phyloP scores from a whole-genome alignment of 2,888 invertebrate genomes.

The Ariolimax columbianus region DNA sequence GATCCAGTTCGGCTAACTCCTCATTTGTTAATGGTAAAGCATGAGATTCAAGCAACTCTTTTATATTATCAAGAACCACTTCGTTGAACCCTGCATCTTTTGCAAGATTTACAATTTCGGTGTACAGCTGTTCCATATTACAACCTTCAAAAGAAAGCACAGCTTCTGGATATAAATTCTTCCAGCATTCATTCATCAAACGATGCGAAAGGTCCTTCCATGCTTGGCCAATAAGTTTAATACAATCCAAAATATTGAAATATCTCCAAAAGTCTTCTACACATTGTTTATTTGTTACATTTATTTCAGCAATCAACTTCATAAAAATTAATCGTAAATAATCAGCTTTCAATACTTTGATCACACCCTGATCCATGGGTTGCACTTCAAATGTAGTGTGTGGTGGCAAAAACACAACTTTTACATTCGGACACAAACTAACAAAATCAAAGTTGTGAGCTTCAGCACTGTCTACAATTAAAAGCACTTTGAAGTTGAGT shows the following conservation, averaged over 20 bases:
- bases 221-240: not conserved
- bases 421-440: not conserved
- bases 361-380: slow-evolving; percentile 8
- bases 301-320: not conserved
- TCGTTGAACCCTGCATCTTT: no score
- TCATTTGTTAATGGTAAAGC: no score
- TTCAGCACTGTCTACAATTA: not conserved
- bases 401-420: not conserved
- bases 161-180: no score
- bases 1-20: no score
- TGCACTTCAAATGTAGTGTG: not conserved
- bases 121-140: no score
- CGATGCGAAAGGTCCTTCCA: not conserved
- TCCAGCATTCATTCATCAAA: not conserved
- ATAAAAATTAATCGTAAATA: not conserved
- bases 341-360: not conserved
- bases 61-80: no score
- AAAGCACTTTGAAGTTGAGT: not conserved
- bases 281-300: no score
- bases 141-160: no score
- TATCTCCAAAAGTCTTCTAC: not conserved
- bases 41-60: no score
- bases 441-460: not conserved
- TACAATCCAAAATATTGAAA: not conserved
- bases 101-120: no score